phyloP scores from a whole-genome alignment of 2,888 invertebrate species.

The Charanyca ferruginea region DNA sequence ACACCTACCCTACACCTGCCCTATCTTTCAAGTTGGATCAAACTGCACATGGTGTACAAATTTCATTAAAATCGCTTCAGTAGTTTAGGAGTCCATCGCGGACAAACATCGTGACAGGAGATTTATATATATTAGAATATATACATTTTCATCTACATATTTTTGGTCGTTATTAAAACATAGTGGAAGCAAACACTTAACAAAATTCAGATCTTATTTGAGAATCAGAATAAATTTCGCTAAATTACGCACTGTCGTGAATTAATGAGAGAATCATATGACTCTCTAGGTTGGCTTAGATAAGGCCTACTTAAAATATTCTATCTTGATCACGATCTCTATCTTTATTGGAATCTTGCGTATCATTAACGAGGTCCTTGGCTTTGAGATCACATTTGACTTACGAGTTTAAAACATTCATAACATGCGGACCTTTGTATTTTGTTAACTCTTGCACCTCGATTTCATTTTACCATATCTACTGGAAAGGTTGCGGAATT shows the following conservation, averaged over 20 bases:
- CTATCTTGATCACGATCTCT: conserved; percentile 15
- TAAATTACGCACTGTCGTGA: conserved; percentile 1
- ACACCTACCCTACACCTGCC: too few species aligned
- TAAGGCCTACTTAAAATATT: background rate
- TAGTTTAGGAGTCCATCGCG: too few species aligned
- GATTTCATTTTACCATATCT: background rate
- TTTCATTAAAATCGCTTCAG: too few species aligned
- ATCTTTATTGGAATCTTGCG: conserved; percentile 7
- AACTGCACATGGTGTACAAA: too few species aligned
- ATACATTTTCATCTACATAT: background rate
- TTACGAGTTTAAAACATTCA: conserved; percentile 2
- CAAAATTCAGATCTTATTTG: conserved; percentile 24
- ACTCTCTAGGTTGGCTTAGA: too few species aligned
- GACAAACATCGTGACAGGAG: too few species aligned
- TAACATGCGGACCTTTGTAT: background rate
- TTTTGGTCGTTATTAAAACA: background rate
- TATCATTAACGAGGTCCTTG: conserved; percentile 1
- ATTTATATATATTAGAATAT: too few species aligned
- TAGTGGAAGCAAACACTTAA: background rate
- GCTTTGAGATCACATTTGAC: conserved; percentile 32
- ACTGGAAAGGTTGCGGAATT: background rate
- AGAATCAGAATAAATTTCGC: conserved; percentile 19
- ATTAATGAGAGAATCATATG: conserved; percentile 20
- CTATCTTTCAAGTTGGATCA: too few species aligned
- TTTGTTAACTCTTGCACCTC: background rate